Base-by-base conservation (phyloP, 2,888 invertebrate species). In the Drosophila prolongata region DNA sequence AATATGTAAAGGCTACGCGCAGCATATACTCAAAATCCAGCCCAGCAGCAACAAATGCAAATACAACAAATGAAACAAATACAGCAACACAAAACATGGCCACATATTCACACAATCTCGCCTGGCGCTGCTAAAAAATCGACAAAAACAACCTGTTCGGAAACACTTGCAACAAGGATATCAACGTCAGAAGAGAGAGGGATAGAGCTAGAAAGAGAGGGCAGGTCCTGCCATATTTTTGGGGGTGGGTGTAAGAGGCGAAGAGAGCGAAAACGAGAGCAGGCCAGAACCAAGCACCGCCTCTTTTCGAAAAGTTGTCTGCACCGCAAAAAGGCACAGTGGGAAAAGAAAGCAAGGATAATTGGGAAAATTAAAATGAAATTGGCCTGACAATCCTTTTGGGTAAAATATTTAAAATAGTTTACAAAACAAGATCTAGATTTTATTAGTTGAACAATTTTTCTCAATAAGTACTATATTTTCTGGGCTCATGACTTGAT, bases 101-200 rank as follows among this genome's bases (percentile, higher is more conserved):
- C 85, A 89, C 84, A 90, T 87, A 86, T 89, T 89, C 86, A 80
- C 76, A 88, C 87, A 88, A 90, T 88, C 79, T 76, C 89, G 88
- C 86, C 86, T 85, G 82, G 58, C 76, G 70, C 79, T 79, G 85
- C 90, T 90, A 90, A 85, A 89, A 90, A 90, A 90, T 90, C 91
- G 90, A 90, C 91, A 90, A 90, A 90, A 90, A 90, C 89, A 90
- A 90, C 89, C 89, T 90, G 89, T 90, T 90, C 90, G 86, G 90
- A 87, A 90, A 90, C 89, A 90, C 89, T 90, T 90, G 89, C 90
- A 90, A 80, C 90, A 87, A 89, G 89, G 89, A 86, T 75, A 79
- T 84, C 90, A 90, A 58, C 47, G 44, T 19, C 60, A 34, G 30
- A 40, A 19, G 56, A 38, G 56, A 62, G 42, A 62, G 71, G 57